Percentiles rank a stretch among this genome's conserved stretches.
These are phyloP conservation scores for Drosophila nasuta DNA, from an alignment of 1,140 invertebrate genomes.

Conservation along the genomic window DNA sequence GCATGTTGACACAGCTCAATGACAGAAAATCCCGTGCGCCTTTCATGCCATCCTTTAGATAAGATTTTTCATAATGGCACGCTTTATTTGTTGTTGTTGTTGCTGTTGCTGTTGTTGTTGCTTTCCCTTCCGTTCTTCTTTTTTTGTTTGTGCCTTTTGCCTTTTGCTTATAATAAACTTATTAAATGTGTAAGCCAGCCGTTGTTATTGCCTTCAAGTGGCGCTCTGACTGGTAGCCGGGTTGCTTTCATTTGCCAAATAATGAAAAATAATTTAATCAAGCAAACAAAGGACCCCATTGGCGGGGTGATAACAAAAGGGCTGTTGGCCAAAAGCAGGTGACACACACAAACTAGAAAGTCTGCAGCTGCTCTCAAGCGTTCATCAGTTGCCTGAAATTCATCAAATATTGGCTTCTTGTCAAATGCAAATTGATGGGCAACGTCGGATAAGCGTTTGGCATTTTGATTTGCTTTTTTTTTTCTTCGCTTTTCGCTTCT, in stretches of 20 bases:
- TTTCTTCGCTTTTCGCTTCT: too few relatives aligned
- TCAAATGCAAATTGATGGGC: constrained; percentile 69
- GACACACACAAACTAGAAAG: not conserved
- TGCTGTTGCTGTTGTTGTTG: constrained; percentile 8
- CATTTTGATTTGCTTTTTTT: not conserved
- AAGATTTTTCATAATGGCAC: constrained; percentile 43
- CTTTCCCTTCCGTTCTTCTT: not conserved
- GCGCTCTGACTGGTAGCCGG: not conserved
- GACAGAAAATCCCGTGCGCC: constrained; percentile 32
- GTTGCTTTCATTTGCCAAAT: constrained; percentile 74
- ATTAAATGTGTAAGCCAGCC: constrained; percentile 79
- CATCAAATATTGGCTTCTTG: constrained; percentile 45
- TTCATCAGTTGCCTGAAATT: constrained; percentile 35
- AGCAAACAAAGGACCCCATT: constrained; percentile 67
- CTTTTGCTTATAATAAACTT: constrained; percentile 79
- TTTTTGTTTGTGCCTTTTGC: constrained; percentile 44
- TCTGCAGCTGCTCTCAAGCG: constrained; percentile 5
- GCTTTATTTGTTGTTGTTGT: constrained; percentile 23
- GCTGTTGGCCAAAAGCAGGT: constrained; percentile 11
- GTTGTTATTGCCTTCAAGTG: constrained; percentile 50
- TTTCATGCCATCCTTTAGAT: constrained; percentile 35
- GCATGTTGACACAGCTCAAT: constrained; percentile 44
- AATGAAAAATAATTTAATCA: constrained; percentile 84
- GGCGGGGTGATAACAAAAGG: constrained; percentile 39
- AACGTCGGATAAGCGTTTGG: constrained; percentile 37